Evolutionary conservation across 2,888 invertebrate species (phyloP).

Genomic region (Itoplectis maculator): DNA sequence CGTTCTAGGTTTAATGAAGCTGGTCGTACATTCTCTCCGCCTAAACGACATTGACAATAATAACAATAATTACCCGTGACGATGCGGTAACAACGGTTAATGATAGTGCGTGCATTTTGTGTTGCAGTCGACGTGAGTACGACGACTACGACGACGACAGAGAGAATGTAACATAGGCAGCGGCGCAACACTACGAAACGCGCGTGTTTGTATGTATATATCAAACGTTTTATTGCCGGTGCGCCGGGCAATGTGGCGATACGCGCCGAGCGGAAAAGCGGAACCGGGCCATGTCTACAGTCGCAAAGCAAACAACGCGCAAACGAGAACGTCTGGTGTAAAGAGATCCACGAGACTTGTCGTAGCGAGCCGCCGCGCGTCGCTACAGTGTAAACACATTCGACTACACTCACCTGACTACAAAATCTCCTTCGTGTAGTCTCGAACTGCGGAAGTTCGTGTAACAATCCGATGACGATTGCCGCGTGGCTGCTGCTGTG

Average conservation of each 20-base stretch:
- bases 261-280: conserved; percentile 7
- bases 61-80: background rate
- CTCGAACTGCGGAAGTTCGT: background rate
- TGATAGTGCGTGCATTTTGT: conserved; percentile 19
- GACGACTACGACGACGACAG: conserved; percentile 6
- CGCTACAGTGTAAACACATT: background rate
- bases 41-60: conserved; percentile 7
- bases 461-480: background rate
- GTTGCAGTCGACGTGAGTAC: conserved; percentile 6
- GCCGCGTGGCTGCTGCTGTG: background rate
- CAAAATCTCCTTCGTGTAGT: background rate
- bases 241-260: conserved; percentile 1
- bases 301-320: conserved; percentile 11
- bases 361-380: background rate
- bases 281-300: conserved; percentile 17
- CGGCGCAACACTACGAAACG: background rate
- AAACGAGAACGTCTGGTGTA: background rate
- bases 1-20: too few relatives aligned
- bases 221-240: conserved; percentile 26
- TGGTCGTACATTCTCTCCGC: background rate
- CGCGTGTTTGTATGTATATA: conserved; percentile 18
- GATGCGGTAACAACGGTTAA: conserved; percentile 19
- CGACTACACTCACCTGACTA: conserved; percentile 37
- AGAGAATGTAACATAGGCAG: background rate
- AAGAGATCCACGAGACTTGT: background rate